Evolutionary conservation across 2,113 vertebrate genomes (phyloP), one percentile per base, ranked within the genome.

Genomic region (Mohoua ochrocephala): DNA sequence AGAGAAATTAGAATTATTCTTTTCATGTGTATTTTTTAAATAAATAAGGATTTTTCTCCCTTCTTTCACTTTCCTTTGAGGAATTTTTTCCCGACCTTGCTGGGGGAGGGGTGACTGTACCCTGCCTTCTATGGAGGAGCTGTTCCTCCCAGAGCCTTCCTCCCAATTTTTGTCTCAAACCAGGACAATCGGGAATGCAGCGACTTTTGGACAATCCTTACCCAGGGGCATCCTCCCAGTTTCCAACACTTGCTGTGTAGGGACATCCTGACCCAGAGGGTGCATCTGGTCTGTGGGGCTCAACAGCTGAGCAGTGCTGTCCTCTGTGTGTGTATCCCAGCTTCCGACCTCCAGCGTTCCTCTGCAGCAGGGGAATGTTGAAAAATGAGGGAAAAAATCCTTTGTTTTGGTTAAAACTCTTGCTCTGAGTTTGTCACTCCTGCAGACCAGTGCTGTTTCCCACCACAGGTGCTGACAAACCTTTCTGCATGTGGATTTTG

Each of bases 291-390:
- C 45, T 0, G 1, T 61, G 64, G 50, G 31, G 11, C 61, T 84
- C 30, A 7, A 7, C 10, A 78, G 83, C 83, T 22, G 23, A 52
- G 26, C 23, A 2, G 18, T 5, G 14, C 70, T 65, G 2, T 24
- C n/a, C 33, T 53, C 41, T 15, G 3, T 19, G 23, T 23, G 24
- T 18, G 10, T 7, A 4, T 18, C 45, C 57, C 47, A 13, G 35
- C 33, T 81, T 35, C 69, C 2, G 27, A 53, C 41, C 50, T 44
- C 41, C 74, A 23, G 82, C 6, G 2, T 27, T 80, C 35, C 31
- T 19, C 9, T 33, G 37, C 3, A 0, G 6, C 63, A 56, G 33
- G 0, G 3, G 9, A 28, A 82, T 0, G 2, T 10, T 17, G 54
- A 30, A 68, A 53, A 87, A 57, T 3, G 65, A 52, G 37, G 49